These are phyloP conservation scores for Diglossa cyanea DNA, from an alignment of 2,797 vertebrate genomes.

Conservation along the genomic window DNA sequence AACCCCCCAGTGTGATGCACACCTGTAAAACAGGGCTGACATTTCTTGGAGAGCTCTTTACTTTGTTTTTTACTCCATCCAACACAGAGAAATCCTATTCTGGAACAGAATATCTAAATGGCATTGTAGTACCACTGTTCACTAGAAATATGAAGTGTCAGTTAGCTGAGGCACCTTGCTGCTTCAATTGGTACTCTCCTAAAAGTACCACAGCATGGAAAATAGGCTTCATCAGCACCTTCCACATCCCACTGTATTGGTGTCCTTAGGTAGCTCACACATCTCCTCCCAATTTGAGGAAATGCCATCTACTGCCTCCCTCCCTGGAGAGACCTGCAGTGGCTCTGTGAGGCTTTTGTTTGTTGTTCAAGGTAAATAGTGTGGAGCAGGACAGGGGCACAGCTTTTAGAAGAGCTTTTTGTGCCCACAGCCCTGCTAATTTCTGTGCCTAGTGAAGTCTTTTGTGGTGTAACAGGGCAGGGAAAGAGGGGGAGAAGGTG, in stretches of 20 bases:
- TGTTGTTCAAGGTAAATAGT: not conserved
- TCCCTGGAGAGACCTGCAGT: not conserved
- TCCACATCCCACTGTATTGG: not conserved
- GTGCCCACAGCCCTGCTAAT: not conserved
- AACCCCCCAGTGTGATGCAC: not conserved
- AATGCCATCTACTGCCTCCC: not conserved
- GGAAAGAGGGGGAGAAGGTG: not conserved
- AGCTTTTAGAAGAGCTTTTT: not conserved
- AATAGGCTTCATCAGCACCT: not conserved
- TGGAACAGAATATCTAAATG: not conserved
- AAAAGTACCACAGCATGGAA: slow-evolving; percentile 1
- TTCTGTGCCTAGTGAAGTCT: not conserved
- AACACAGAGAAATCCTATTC: not conserved
- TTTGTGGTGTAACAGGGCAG: not conserved
- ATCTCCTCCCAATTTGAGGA: not conserved
- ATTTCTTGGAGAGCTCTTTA: not conserved
- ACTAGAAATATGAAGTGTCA: not conserved
- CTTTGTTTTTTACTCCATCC: not conserved
- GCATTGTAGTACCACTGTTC: not conserved
- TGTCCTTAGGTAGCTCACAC: not conserved
- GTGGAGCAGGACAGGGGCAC: not conserved
- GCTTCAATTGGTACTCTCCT: slow-evolving; percentile 5
- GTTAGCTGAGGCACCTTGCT: not conserved
- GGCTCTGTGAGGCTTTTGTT: not conserved
- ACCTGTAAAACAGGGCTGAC: not conserved